phyloP scores from a whole-genome alignment of 2,113 vertebrate species.

The Barbus barbus region DNA sequence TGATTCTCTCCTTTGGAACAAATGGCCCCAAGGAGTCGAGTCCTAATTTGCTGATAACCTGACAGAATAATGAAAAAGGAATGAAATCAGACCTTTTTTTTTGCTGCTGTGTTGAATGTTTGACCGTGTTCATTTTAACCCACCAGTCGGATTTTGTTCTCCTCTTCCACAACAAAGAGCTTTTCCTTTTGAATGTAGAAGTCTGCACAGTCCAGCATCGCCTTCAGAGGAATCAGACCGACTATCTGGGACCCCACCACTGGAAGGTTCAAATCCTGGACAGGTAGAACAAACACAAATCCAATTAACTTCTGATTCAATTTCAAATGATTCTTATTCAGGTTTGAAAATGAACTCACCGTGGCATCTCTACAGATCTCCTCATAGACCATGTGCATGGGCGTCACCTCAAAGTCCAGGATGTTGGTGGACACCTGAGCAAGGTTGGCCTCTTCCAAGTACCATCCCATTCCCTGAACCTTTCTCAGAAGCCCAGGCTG shows the following conservation, averaged over 20 bases:
- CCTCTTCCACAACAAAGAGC: slow-evolving; percentile 90
- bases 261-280: slow-evolving; percentile 84
- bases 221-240: slow-evolving; percentile 87
- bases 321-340: neutral
- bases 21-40: slow-evolving; percentile 88
- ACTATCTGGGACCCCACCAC: slow-evolving; percentile 95
- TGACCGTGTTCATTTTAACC: neutral
- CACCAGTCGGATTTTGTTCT: slow-evolving; percentile 91
- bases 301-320: neutral
- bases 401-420: slow-evolving; percentile 87
- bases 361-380: slow-evolving; percentile 80
- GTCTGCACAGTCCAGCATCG: slow-evolving; percentile 83
- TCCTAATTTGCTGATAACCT: slow-evolving; percentile 90
- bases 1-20: slow-evolving; percentile 84
- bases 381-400: slow-evolving; percentile 81
- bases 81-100: neutral
- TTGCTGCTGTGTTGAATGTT: neutral
- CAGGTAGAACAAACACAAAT: neutral
- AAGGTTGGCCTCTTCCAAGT: slow-evolving; percentile 86
- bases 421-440: slow-evolving; percentile 95
- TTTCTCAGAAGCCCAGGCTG: slow-evolving; percentile 86
- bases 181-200: slow-evolving; percentile 87
- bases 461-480: slow-evolving; percentile 95
- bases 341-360: slow-evolving; percentile 68
- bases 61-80: slow-evolving; percentile 42